These are phyloP conservation scores for Leptopilina boulardi DNA, from an alignment of 1,140 invertebrate species.

Conservation along the genomic window DNA sequence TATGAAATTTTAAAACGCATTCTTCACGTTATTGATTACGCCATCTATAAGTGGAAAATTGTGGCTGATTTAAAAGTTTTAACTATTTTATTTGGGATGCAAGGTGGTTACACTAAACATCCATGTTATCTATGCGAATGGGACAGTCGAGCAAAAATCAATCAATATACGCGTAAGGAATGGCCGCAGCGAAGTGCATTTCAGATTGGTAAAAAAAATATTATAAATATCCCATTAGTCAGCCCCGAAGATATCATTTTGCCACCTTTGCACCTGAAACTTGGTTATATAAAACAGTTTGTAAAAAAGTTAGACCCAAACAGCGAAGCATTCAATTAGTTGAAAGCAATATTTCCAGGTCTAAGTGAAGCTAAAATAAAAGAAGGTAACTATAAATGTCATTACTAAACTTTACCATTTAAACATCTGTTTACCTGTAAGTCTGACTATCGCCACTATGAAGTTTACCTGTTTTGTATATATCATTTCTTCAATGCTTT, in stretches of 20 bases:
- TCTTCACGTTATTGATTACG: slow-evolving; percentile 5
- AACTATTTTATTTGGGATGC: slow-evolving; percentile 64
- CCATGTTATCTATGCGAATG: slow-evolving; percentile 69
- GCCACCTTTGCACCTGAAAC: neutral
- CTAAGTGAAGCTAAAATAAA: too few relatives aligned
- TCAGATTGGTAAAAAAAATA: neutral
- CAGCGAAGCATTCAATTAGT: too few relatives aligned
- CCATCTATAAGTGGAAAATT: slow-evolving; percentile 59
- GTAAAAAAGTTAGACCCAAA: too few relatives aligned
- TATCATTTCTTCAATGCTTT: too few relatives aligned
- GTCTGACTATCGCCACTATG: too few relatives aligned
- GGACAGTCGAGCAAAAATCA: slow-evolving; percentile 31
- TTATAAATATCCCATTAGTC: neutral
- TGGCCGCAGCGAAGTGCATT: slow-evolving; percentile 21
- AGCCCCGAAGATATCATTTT: neutral
- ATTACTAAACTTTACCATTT: too few relatives aligned
- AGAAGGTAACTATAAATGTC: too few relatives aligned
- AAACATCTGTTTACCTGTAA: too few relatives aligned
- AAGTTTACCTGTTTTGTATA: too few relatives aligned
- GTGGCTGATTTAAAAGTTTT: slow-evolving; percentile 67
- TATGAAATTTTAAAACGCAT: slow-evolving; percentile 58
- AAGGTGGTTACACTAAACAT: slow-evolving; percentile 71
- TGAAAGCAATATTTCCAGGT: too few relatives aligned
- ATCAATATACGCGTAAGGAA: slow-evolving; percentile 62
- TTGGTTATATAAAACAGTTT: neutral